Conservation (phyloP, 2,888 invertebrate species). For the Cheilosia scutellata region DNA sequence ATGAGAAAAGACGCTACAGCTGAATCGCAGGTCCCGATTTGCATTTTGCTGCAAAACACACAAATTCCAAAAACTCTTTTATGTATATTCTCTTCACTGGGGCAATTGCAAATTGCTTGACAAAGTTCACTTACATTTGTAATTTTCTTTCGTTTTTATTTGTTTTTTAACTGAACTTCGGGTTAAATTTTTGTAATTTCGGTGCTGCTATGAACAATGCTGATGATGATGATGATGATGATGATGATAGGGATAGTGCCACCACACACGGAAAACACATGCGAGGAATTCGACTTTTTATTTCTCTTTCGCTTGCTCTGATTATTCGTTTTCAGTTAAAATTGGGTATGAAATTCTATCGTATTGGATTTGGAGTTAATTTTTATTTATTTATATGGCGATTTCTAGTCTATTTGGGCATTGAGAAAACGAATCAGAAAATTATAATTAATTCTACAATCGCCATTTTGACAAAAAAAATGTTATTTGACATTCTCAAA, state of each 20-base stretch:
- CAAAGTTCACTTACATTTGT: constrained; percentile 36
- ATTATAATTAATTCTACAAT: constrained; percentile 75
- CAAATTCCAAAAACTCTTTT: constrained; percentile 43
- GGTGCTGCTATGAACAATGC: constrained; percentile 53
- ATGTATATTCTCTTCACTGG: constrained; percentile 27
- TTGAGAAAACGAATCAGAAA: constrained; percentile 66
- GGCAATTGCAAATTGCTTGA: neutral
- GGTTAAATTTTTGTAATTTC: constrained; percentile 23
- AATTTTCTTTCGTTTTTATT: constrained; percentile 16
- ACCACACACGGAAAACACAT: constrained; percentile 76
- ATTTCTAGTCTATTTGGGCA: constrained; percentile 63
- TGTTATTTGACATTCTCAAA: constrained; percentile 73
- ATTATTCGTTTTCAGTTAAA: constrained; percentile 24
- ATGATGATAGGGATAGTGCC: constrained; percentile 70
- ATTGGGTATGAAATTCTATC: constrained; percentile 42
- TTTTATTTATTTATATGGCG: constrained; percentile 68
- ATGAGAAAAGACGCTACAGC: constrained; percentile 53
- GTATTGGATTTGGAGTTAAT: constrained; percentile 42
- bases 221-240: constrained; percentile 53
- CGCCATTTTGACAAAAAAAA: constrained; percentile 78
- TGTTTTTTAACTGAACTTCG: constrained; percentile 19
- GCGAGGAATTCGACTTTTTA: constrained; percentile 64
- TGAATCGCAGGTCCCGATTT: constrained; percentile 58
- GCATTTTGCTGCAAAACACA: constrained; percentile 66
- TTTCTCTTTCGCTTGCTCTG: constrained; percentile 26